These are phyloP conservation scores for Apistogramma diplotaenia DNA, from an alignment of 2,113 vertebrate genomes.

Conservation along the genomic window DNA sequence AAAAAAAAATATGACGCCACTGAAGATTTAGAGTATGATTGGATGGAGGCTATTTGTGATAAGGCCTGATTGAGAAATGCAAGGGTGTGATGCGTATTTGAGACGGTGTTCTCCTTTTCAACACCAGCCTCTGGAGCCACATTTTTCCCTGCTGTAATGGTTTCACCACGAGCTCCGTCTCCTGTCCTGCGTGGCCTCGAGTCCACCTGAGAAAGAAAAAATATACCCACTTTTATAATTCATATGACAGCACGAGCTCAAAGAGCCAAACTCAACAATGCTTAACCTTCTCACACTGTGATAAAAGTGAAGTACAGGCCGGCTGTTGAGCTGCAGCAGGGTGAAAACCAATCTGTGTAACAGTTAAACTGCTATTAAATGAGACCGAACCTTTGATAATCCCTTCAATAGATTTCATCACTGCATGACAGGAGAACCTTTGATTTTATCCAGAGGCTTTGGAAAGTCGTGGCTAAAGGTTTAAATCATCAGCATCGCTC, in stretches of 20 bases:
- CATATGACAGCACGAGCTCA: not conserved
- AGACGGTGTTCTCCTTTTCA: not conserved
- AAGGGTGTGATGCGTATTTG: not conserved
- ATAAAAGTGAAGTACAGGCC: not conserved
- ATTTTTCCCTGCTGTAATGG: rapidly evolving
- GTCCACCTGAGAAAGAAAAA: not conserved
- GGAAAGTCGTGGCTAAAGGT: not conserved
- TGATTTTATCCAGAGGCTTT: not conserved
- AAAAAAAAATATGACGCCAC: not conserved
- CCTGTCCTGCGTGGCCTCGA: not conserved
- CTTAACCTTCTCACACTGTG: not conserved
- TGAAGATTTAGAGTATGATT: not conserved
- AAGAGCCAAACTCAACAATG: not conserved
- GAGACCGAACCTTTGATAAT: not conserved
- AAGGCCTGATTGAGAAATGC: not conserved
- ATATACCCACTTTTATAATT: not conserved
- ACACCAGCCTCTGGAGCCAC: not conserved
- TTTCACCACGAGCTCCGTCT: not conserved
- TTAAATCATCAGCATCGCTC: not conserved
- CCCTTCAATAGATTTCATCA: not conserved
- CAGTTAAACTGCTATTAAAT: not conserved
- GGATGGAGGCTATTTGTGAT: not conserved
- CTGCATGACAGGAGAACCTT: not conserved
- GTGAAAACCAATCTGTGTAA: not conserved
- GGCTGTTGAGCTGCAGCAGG: not conserved